These are phyloP conservation scores for Tor tambroides DNA, from an alignment of 2,113 vertebrate genomes.

Conservation along the genomic window DNA sequence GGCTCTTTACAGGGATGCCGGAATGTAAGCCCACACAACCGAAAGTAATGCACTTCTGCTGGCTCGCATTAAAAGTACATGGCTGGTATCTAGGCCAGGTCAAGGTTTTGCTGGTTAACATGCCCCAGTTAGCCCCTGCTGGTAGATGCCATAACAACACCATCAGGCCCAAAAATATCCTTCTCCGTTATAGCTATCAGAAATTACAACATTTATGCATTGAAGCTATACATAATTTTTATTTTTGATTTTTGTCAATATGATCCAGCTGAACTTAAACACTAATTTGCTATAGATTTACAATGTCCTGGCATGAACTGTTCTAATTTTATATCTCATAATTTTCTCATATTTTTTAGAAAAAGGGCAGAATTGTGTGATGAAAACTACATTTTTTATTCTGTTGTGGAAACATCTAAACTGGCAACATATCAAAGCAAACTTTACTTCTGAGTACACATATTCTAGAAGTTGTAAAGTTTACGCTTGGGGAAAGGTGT, in stretches of 20 bases:
- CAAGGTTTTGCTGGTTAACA: background rate
- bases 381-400: no score
- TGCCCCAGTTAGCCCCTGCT: slow-evolving; percentile 1
- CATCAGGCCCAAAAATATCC: background rate
- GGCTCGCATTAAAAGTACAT: background rate
- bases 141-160: background rate
- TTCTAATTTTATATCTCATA: no score
- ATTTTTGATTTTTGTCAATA: background rate
- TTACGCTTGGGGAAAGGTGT: background rate
- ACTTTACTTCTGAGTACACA: background rate
- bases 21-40: background rate
- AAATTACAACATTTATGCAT: background rate
- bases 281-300: background rate
- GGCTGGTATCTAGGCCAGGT: background rate
- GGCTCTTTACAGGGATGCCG: background rate
- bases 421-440: background rate
- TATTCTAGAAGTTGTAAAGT: background rate
- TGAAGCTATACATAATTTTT: background rate
- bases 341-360: no score
- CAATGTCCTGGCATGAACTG: background rate
- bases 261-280: background rate
- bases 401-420: no score
- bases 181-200: background rate
- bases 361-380: no score
- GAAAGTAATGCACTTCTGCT: background rate